Conservation (phyloP, 2,888 invertebrate species). For the Carcina quercana region DNA sequence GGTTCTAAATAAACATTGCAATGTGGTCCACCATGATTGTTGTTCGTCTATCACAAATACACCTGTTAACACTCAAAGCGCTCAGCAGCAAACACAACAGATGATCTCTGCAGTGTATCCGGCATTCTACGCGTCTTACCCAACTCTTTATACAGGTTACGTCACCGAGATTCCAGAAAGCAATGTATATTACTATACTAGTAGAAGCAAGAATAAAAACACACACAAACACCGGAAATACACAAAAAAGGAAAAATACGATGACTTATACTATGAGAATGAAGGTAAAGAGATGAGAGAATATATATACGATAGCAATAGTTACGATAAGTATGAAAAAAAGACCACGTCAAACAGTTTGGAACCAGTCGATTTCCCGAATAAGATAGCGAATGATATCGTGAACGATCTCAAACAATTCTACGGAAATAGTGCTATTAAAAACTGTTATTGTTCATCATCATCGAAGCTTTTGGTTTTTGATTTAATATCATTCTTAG, state of each 20-base stretch:
- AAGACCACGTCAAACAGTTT: neutral
- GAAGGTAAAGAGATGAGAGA: constrained; percentile 10
- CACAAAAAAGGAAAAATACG: constrained; percentile 18
- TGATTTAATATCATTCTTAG: no score
- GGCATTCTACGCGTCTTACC: constrained; percentile 26
- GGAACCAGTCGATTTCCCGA: constrained; percentile 1
- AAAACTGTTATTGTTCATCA: constrained; percentile 27
- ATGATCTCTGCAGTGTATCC: constrained; percentile 15
- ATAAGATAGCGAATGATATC: constrained; percentile 7
- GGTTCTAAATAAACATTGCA: neutral
- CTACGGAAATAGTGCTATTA: constrained; percentile 24
- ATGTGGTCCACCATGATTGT: constrained; percentile 6
- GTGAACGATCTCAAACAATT: constrained; percentile 7
- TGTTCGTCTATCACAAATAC: constrained; percentile 17
- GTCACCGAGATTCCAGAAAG: constrained; percentile 17
- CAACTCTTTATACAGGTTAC: constrained; percentile 27
- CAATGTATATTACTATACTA: constrained; percentile 27
- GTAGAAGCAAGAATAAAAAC: constrained; percentile 25
- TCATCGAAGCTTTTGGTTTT: no score
- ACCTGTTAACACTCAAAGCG: constrained; percentile 5
- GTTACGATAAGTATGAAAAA: neutral
- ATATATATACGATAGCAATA: neutral
- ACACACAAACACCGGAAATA: constrained; percentile 28
- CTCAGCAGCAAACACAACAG: constrained; percentile 5
- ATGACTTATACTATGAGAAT: constrained; percentile 28